These are phyloP conservation scores for Engystomops pustulosus DNA, from an alignment of 2,113 vertebrate genomes.

Conservation along the genomic window DNA sequence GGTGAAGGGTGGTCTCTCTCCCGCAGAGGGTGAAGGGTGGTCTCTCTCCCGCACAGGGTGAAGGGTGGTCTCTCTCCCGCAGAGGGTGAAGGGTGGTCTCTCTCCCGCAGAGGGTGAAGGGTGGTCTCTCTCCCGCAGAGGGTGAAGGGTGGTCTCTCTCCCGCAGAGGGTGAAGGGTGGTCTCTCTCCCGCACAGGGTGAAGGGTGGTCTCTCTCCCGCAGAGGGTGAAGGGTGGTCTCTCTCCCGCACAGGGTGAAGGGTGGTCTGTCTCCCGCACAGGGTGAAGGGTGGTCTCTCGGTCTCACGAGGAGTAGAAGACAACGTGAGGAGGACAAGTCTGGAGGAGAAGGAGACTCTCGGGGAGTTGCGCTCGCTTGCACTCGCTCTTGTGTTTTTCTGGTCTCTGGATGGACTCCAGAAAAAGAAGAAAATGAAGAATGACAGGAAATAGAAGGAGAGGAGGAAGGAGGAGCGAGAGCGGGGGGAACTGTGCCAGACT, in stretches of 20 bases:
- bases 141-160: not conserved
- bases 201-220: not conserved
- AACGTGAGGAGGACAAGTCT: not conserved
- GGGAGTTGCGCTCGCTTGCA: constrained; percentile 1
- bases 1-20: not conserved
- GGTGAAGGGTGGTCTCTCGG: not conserved
- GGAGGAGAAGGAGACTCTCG: not conserved
- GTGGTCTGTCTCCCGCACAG: no score
- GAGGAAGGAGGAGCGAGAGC: constrained; percentile 5
- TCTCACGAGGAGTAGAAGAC: not conserved
- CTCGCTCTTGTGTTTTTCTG: constrained; percentile 39
- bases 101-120: not conserved
- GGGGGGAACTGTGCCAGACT: not conserved
- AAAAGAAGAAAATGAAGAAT: constrained; percentile 50
- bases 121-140: not conserved
- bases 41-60: not conserved
- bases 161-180: not conserved
- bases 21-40: not conserved
- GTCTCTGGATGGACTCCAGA: constrained; percentile 47
- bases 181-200: not conserved
- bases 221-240: not conserved
- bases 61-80: not conserved
- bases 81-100: not conserved
- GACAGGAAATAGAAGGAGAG: constrained; percentile 48
- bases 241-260: no score